These are phyloP conservation scores for Meteorus cinctellus DNA, from an alignment of 2,888 invertebrate species.

Conservation along the genomic window DNA sequence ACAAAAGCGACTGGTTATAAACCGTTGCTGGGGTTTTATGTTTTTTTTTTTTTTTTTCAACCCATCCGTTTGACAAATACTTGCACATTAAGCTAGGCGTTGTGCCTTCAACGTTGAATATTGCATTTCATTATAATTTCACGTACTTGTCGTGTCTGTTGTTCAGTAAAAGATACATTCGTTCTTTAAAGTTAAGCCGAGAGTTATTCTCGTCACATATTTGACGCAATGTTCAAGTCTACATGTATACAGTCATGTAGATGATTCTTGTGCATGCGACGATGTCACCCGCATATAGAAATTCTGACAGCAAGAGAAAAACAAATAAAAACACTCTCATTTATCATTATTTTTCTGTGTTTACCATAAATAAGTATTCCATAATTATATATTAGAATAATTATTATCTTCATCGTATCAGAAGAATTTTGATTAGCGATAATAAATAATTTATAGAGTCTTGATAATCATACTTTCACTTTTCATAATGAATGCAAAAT, in stretches of 20 bases:
- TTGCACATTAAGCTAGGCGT: neutral
- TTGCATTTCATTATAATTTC: slow-evolving; percentile 5
- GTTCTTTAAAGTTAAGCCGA: neutral
- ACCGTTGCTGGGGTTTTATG: neutral
- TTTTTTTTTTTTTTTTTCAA: neutral
- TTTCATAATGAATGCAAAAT: neutral
- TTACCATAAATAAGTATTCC: neutral
- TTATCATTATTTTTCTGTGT: neutral
- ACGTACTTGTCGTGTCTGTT: neutral
- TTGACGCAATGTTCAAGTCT: too few relatives aligned
- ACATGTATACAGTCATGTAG: too few relatives aligned
- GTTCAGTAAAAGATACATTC: neutral
- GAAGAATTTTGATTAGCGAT: neutral
- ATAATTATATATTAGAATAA: neutral
- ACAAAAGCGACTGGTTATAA: slow-evolving; percentile 11
- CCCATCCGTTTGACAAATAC: neutral
- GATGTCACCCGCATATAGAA: too few relatives aligned
- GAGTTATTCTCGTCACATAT: slow-evolving; percentile 1
- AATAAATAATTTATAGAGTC: neutral
- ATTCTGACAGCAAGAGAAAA: too few relatives aligned
- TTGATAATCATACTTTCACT: slow-evolving; percentile 5
- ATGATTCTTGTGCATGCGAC: too few relatives aligned
- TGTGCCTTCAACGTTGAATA: neutral
- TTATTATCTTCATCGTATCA: neutral
- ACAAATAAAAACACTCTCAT: too few relatives aligned